A percentile compares a stretch with the other conserved stretches of the same genome.
Conservation (phyloP, 1,140 invertebrate genomes). For the Drosophila persimilis region DNA sequence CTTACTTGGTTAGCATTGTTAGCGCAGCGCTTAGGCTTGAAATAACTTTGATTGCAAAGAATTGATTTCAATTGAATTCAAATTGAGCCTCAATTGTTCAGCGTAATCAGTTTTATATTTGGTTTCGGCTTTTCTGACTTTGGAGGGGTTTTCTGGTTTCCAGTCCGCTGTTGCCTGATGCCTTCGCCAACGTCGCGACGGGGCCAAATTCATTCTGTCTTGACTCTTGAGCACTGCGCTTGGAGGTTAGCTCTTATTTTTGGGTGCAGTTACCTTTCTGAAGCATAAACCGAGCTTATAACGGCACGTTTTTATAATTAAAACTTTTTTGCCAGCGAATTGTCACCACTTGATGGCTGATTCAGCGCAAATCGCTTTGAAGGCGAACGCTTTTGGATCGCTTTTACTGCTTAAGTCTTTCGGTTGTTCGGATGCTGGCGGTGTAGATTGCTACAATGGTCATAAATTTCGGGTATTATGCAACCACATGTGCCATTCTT, state of each 20-base stretch:
- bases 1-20: slow-evolving; percentile 21
- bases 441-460: slow-evolving; percentile 17
- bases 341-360: slow-evolving; percentile 39
- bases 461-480: slow-evolving; percentile 27
- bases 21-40: slow-evolving; percentile 25
- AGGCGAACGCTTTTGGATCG: background rate
- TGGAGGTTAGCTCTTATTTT: slow-evolving; percentile 34
- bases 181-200: background rate
- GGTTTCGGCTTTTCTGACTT: slow-evolving; percentile 6
- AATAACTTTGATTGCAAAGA: slow-evolving; percentile 51
- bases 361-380: slow-evolving; percentile 27
- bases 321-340: slow-evolving; percentile 32
- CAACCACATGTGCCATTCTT: slow-evolving; percentile 34
- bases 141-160: slow-evolving; percentile 4
- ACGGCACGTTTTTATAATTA: slow-evolving; percentile 47
- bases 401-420: slow-evolving; percentile 3
- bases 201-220: slow-evolving; percentile 14
- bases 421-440: slow-evolving; percentile 17
- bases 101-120: slow-evolving; percentile 40
- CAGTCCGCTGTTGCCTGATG: background rate
- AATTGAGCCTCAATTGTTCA: slow-evolving; percentile 55
- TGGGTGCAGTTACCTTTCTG: slow-evolving; percentile 36
- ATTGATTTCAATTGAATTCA: slow-evolving; percentile 53
- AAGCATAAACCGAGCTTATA: slow-evolving; percentile 23
- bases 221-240: slow-evolving; percentile 1